Base-by-base conservation (phyloP, 2,113 vertebrate species). In the Microcebus griseorufus region DNA sequence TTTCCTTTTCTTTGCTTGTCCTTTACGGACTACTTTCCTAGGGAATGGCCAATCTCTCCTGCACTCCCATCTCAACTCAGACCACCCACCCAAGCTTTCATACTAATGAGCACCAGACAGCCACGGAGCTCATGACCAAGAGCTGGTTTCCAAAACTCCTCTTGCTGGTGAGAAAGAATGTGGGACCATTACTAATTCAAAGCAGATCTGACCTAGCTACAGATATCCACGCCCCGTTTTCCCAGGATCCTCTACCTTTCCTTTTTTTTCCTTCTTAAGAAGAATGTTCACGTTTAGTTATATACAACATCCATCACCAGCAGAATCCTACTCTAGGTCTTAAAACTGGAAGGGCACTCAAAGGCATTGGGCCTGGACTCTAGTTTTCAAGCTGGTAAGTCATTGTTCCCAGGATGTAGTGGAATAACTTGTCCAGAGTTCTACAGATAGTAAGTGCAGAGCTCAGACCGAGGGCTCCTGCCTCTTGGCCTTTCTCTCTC, bases 171-270 rank as follows among this genome's bases (percentile, higher is more conserved):
- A 78, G 94, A 95, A 97, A 95, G 83, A 97, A 95, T 76, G 94
- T 75, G 73, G 34, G 58, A 27, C 75, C 32, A 73, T 96, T 91
- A 72, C 72, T 80, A 76, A 97, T 92, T 90, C 97, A 90, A 55
- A 95, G 72, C 97, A 97, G 90, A 73, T n/a, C 51, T 79, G 95
- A 79, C 94, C 94, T 70, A 86, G 45, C 95, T 96, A 48, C 76
- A 82, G 69, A 80, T 27, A 55, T 55, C 37, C 34, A 13, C 0
- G 6, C 69, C 37, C 48, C 55, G 62, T 76, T 89, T 97, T 95
- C 90, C 95, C 92, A 95, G 94, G 64, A 82, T 84, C 81, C 64
- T 80, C 70, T 7, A 39, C 18, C 25, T 65, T 92, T 67, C 16
- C 29, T 82, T 67, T 75, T 37, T 51, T 87, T 95, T 84, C 37